Evolutionary conservation across 2,113 vertebrate genomes (phyloP), one percentile per base, ranked within the genome.

Genomic region (Tonatia bakeri): DNA sequence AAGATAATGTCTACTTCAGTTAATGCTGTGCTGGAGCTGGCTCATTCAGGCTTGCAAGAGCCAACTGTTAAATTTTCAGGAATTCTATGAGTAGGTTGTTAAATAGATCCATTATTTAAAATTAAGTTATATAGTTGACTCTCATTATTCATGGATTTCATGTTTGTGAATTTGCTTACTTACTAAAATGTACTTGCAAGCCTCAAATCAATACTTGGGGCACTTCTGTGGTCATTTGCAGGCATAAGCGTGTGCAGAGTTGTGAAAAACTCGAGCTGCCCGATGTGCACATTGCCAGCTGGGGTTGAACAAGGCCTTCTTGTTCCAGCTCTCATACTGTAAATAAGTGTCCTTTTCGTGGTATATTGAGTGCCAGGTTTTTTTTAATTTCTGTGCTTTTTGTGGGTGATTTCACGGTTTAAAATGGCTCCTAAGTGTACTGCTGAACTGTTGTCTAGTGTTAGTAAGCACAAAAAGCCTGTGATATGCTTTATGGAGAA

Each of bases 271-370:
- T 79, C 31, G 24, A 92, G 84, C 70, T 92, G 84, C 31, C 84
- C 15, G 16, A 52, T 8, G 65, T 80, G 77, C 24, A 64, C 6
- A 0, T 54, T 92, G 38, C n/a, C 54, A 65, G 70, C 61, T 90
- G 69, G 90, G 84, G 56, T 36, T 85, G 88, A 96, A 94, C 69
- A 96, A 94, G 80, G 56, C 75, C 43, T 91, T 93, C 87, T 94
- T 96, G 81, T 96, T 96, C 84, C 50, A 90, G 79, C 6, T 94
- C 75, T 75, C 33, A 65, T 86, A 69, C 50, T 80, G 38, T 91
- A 79, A 97, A 95, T 73, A 88, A 89, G 87, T 61, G 52, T 92
- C 75, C 31, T 87, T 95, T 92, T 76, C 24, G 38, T 95, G 76
- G 56, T 91, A 75, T 92, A 92, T 56, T 95, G 94, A 90, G 83